Evolutionary conservation across 1,140 invertebrate species (phyloP), one percentile per base, ranked within the genome.

Genomic region (Heterodera carotae): DNA sequence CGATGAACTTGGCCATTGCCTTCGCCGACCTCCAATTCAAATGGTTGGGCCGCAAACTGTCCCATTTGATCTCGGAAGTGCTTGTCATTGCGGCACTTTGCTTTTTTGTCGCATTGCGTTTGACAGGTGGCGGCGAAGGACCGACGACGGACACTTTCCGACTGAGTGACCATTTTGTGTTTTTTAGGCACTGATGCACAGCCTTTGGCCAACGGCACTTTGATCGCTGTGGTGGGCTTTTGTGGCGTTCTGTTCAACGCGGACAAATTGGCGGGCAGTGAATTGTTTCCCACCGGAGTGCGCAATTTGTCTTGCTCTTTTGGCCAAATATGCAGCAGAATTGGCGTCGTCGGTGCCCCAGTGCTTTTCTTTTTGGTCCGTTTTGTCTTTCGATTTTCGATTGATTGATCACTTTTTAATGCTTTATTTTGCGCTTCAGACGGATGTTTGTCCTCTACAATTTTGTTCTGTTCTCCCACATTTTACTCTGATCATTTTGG

Each of bases 231-330:
- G 4, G 68, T 87, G 2, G 83, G 84, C 3, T 48, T 84, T 25
- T 81, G 82, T 31, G 76, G 79, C 22, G 72, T 87, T 39, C 69
- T 84, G 48, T 85, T 83, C 64, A 81, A 76, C 3, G 78, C 77
- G 8, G 85, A 85, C 76, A 81, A 82, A 29, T 76, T 85, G 29
- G 60, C 80, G 12, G 78, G 79, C 1, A 83, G 77, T 62, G 84
- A 85, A 68, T 69, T 87, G 15, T 85, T 88, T 67, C 84, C 84
- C 34, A 85, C 84, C 27, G 66, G 80, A 27, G 66, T 85, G 29
- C 71, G 84, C 56, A 85, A 85, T 36, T 64, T 76, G 53, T 81
- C 84, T 27, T 78, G 76, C 29, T 85, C 85, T 8, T 86, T 86
- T 71, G 80, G 82, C 15, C 82, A 86, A 33, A 75, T 82, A 4